Evolutionary conservation across 2,113 vertebrate genomes (phyloP).

Genomic region (Alouatta palliata): DNA sequence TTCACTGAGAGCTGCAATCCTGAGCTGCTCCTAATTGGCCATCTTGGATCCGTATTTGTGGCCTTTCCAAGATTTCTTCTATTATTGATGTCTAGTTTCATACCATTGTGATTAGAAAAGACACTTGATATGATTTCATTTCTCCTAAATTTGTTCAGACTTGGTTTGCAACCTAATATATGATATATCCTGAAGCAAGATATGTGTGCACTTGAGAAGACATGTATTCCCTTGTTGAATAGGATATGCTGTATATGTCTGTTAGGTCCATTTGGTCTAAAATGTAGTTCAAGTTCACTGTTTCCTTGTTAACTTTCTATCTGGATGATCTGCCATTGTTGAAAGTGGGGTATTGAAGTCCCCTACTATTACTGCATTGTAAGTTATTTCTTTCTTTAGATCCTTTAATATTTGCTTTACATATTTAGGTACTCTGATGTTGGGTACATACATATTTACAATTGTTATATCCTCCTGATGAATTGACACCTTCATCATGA

Average conservation of each 20-base stretch:
- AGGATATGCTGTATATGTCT: neutral
- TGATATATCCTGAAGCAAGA: neutral
- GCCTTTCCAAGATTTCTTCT: neutral
- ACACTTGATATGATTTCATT: neutral
- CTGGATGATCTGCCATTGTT: neutral
- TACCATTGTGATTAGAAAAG: neutral
- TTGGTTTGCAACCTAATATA: neutral
- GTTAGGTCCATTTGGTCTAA: neutral
- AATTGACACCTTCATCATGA: neutral
- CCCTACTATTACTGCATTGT: neutral
- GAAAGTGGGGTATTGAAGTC: neutral
- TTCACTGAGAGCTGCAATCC: too few relatives aligned
- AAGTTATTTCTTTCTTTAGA: neutral
- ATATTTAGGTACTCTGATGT: neutral
- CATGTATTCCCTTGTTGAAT: neutral
- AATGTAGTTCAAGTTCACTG: neutral
- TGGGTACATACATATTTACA: neutral
- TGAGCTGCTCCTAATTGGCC: too few relatives aligned
- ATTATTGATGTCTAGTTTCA: neutral
- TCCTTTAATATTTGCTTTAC: neutral
- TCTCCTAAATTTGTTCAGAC: neutral
- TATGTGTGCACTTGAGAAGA: neutral
- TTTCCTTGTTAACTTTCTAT: neutral
- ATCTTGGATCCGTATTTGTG: neutral
- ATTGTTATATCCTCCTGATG: neutral